phyloP scores from a whole-genome alignment of 2,797 vertebrate species.

The Cuniculus paca region DNA sequence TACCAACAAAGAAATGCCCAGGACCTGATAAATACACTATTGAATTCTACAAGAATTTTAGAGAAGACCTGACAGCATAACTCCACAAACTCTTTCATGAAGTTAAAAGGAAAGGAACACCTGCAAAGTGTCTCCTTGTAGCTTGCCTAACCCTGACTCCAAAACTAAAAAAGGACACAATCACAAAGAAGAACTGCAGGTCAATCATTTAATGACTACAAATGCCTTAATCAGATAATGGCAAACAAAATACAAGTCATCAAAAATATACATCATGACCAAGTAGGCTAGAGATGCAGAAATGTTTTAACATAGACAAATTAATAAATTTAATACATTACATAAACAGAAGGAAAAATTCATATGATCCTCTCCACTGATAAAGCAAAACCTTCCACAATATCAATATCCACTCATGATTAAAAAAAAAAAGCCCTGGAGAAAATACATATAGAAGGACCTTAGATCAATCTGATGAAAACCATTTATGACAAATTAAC shows the following conservation, averaged over 20 bases:
- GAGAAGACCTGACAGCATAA: not conserved
- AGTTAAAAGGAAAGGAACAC: not conserved
- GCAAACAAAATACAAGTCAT: not conserved
- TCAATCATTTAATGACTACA: not conserved
- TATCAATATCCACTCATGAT: not conserved
- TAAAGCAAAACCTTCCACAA: not conserved
- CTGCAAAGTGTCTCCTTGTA: not conserved
- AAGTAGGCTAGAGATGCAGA: too few relatives aligned
- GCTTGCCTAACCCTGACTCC: not conserved
- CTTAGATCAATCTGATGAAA: not conserved
- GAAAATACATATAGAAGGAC: not conserved
- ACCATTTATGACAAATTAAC: not conserved
- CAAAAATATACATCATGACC: not conserved
- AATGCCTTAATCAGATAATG: not conserved
- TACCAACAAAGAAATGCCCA: not conserved
- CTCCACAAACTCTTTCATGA: not conserved
- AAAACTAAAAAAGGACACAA: not conserved
- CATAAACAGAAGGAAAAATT: not conserved
- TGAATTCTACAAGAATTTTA: not conserved
- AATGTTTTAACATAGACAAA: not conserved
- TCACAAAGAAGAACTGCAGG: not conserved
- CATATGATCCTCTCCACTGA: not conserved
- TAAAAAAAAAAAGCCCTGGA: not conserved
- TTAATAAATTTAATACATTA: not conserved
- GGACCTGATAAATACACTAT: not conserved